phyloP scores from a whole-genome alignment of 2,888 invertebrate species.

The Xylota sylvarum region DNA sequence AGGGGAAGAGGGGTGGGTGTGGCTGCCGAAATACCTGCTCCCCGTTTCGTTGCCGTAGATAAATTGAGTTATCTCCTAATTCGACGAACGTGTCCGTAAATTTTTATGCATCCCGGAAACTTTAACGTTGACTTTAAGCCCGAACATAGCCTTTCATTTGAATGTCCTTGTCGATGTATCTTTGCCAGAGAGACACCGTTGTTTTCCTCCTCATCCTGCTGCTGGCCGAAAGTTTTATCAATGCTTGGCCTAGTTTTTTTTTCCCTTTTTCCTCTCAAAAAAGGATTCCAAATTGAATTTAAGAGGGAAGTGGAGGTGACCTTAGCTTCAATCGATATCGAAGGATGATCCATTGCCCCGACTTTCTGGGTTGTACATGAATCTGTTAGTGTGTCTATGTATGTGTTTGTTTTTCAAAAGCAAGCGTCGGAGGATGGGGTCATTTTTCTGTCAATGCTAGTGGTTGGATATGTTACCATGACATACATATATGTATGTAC shows the following conservation, averaged over 20 bases:
- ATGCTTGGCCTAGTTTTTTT: slow-evolving; percentile 54
- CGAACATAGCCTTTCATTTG: slow-evolving; percentile 40
- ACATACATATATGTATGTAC: neutral
- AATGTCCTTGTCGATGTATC: slow-evolving; percentile 51
- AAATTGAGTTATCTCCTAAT: slow-evolving; percentile 76
- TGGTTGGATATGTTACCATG: slow-evolving; percentile 28
- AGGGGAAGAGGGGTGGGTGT: neutral
- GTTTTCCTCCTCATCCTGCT: neutral
- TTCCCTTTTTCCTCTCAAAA: slow-evolving; percentile 1
- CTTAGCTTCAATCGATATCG: slow-evolving; percentile 48
- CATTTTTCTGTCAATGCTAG: neutral
- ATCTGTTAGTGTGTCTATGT: neutral
- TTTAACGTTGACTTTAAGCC: slow-evolving; percentile 42
- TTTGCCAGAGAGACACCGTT: neutral
- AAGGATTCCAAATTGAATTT: slow-evolving; percentile 67
- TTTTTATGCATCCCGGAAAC: slow-evolving; percentile 54
- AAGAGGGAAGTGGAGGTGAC: slow-evolving; percentile 48
- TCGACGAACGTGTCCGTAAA: slow-evolving; percentile 71
- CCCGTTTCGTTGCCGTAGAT: slow-evolving; percentile 51
- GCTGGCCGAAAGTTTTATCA: slow-evolving; percentile 57
- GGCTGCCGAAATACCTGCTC: slow-evolving; percentile 52
- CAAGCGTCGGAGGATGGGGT: neutral
- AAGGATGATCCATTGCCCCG: slow-evolving; percentile 63
- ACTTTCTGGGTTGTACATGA: slow-evolving; percentile 19
- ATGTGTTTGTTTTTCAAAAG: neutral